Conservation (phyloP, 1,140 invertebrate species). For the Tribolium castaneum region DNA sequence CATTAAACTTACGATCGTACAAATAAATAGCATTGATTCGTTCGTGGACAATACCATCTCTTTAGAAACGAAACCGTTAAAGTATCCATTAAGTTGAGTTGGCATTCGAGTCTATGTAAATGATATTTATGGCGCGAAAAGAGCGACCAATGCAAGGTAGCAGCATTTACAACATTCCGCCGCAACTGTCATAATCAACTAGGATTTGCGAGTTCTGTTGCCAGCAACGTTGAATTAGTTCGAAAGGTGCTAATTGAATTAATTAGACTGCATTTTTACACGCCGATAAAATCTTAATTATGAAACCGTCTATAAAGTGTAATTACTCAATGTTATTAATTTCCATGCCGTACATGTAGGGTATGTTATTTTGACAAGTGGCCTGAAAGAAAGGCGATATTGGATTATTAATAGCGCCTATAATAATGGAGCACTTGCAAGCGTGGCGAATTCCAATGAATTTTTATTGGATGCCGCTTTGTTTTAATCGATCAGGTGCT, state of each 20-base stretch:
- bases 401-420: slow-evolving; percentile 21
- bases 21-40: slow-evolving; percentile 45
- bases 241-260: slow-evolving; percentile 31
- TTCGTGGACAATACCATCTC: slow-evolving; percentile 25
- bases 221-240: slow-evolving; percentile 19
- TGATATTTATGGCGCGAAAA: slow-evolving; percentile 32
- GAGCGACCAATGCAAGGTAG: slow-evolving; percentile 12
- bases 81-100: slow-evolving; percentile 31
- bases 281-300: slow-evolving; percentile 22
- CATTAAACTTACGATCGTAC: slow-evolving; percentile 53
- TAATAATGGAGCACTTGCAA: slow-evolving; percentile 28
- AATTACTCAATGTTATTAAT: slow-evolving; percentile 33
- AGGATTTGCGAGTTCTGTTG: neutral
- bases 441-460: slow-evolving; percentile 18
- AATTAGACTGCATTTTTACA: slow-evolving; percentile 22
- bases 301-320: slow-evolving; percentile 21
- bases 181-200: slow-evolving; percentile 5
- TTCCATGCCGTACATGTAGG: neutral
- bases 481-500: slow-evolving; percentile 5
- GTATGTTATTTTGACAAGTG: slow-evolving; percentile 19
- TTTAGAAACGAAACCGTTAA: slow-evolving; percentile 27
- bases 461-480: slow-evolving; percentile 10
- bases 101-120: slow-evolving; percentile 21
- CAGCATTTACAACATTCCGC: slow-evolving; percentile 14
- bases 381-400: slow-evolving; percentile 22